Evolutionary conservation across 2,888 invertebrate genomes (phyloP), one percentile per base, ranked within the genome.

Genomic region (Rotaria sp.): DNA sequence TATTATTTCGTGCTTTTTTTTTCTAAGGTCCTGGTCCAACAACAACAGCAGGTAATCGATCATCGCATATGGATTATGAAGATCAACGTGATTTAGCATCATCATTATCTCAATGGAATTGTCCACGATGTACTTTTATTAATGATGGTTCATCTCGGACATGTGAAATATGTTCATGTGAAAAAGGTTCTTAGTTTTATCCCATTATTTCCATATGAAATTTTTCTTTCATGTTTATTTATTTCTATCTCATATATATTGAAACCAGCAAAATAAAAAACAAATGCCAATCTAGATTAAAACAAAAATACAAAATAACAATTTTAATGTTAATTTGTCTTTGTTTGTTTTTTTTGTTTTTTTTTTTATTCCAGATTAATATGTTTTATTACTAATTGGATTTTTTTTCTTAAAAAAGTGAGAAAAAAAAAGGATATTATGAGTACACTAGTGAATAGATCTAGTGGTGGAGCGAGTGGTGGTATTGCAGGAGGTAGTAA

Each of bases 91-190:
- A 80, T 45, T 2, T 89, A 91, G 1, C 92, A 92, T 87, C 90
- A 92, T 45, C 80, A n/a, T 80, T n/a, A 5, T 26, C 80, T 13
- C 92, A 93, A 89, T 97, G 97, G 97, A 96, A 95, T 52, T 97
- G 97, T 91, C 93, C 94, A 89, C 94, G 96, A 90, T 97, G 97
- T 93, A 97, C 97, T 88, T 97, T 94, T 92, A 94, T 96, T 90
- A 97, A 97, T 93, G 93, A 94, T 88, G 93, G 94, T 88, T 94
- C 94, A 88, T 93, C 93, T 88, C 93, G 93, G 89, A 93, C 93
- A 88, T 97, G 97, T 92, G 96, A 96, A 92, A 96, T 97, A 93
- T 97, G 97, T 93, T 84, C 75, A 84, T 80, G 26, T 80, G 80
- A 80, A n/a, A 80, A 80, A 45, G 45, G 45, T 45, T 45, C 45